Percentiles rank a stretch among this genome's conserved stretches.
phyloP scores from a whole-genome alignment of 2,888 invertebrate species.

The Acholoe squamosa region DNA sequence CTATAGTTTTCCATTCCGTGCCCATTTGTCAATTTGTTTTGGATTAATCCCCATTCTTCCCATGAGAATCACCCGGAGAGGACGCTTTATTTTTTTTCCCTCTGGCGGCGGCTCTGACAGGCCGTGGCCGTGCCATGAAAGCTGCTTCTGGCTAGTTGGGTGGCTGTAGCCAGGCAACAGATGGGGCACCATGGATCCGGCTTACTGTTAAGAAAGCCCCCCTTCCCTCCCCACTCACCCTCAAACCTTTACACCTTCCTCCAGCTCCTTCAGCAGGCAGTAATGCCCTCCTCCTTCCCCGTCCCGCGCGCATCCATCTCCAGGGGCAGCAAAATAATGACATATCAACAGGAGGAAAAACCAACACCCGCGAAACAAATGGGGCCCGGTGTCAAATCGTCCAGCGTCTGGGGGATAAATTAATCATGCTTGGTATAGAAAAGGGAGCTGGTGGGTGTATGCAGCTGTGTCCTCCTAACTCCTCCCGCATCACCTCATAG shows the following conservation, averaged over 20 bases:
- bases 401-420: conserved; percentile 28
- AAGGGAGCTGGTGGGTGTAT: conserved; percentile 6
- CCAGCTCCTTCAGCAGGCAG: neutral
- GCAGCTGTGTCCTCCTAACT: conserved; percentile 18
- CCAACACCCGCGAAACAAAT: conserved; percentile 53
- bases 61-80: conserved; percentile 59
- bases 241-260: neutral
- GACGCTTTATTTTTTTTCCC: conserved; percentile 64
- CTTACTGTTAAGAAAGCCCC: neutral
- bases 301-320: conserved; percentile 30
- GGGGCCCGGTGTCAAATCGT: conserved; percentile 42
- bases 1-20: conserved; percentile 50
- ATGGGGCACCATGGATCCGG: conserved; percentile 48
- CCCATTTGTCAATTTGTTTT: conserved; percentile 60
- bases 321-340: neutral
- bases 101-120: conserved; percentile 42
- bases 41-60: conserved; percentile 65
- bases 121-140: conserved; percentile 13
- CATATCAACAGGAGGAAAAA: conserved; percentile 46
- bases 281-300: conserved; percentile 1
- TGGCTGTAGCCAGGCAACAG: conserved; percentile 54
- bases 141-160: conserved; percentile 30
- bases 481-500: neutral
- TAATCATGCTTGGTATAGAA: conserved; percentile 23
- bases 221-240: neutral